These are phyloP conservation scores for Semnopithecus entellus DNA, from an alignment of 2,113 vertebrate genomes.

Conservation along the genomic window DNA sequence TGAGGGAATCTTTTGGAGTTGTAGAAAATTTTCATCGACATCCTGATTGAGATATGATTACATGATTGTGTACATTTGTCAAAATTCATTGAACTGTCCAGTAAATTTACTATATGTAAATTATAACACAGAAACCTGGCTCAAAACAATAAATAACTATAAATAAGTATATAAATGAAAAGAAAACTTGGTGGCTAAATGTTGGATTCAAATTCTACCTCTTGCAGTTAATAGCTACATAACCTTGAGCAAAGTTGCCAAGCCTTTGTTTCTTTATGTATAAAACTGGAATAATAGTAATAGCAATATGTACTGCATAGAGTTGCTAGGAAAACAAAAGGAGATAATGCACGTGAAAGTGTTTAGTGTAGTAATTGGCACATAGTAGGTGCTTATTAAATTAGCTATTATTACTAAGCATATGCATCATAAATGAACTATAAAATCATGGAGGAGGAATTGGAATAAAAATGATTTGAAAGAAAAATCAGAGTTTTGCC, in stretches of 20 bases:
- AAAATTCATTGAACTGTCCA: background rate
- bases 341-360: background rate
- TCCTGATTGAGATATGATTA: background rate
- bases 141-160: background rate
- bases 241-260: background rate
- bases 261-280: background rate
- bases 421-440: background rate
- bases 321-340: background rate
- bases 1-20: accelerated
- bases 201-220: background rate
- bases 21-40: background rate
- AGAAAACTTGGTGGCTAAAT: background rate
- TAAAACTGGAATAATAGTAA: background rate
- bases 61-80: background rate
- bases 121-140: background rate
- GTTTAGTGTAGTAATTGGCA: background rate
- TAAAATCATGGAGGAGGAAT: background rate
- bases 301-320: background rate
- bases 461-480: background rate
- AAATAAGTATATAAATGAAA: background rate
- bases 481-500: background rate
- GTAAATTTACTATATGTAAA: background rate
- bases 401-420: background rate
- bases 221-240: background rate
- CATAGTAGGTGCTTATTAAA: background rate